A percentile compares a stretch with the other conserved stretches of the same genome.
phyloP scores from a whole-genome alignment of 35 echinoderm and acorn worm genomes.

The Stichopus chloronotus region DNA sequence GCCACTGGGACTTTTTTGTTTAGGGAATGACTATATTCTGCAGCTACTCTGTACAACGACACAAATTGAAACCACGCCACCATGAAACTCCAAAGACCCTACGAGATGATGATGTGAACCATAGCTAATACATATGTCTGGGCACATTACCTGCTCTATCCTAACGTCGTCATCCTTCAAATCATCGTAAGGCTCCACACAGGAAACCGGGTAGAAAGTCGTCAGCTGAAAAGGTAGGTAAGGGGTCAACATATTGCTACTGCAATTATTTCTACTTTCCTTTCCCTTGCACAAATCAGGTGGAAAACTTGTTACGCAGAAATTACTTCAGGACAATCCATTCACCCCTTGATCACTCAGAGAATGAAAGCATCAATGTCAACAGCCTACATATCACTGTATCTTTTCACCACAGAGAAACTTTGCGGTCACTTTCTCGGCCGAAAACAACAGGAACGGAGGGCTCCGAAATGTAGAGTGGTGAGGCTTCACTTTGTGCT shows the following conservation, averaged over 20 bases:
- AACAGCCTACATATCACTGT: no score
- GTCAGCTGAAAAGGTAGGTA: not conserved
- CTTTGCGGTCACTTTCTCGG: no score
- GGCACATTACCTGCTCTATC: not conserved
- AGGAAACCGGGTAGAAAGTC: conserved; percentile 29
- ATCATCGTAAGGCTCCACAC: conserved; percentile 22
- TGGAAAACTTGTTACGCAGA: no score
- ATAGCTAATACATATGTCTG: not conserved
- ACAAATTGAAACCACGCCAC: not conserved
- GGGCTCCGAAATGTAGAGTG: no score
- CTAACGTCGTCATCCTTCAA: not conserved
- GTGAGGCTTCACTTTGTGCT: no score
- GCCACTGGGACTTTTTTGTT: not conserved
- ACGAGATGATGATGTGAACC: no score
- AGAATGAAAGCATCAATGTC: no score
- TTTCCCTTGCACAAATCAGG: no score
- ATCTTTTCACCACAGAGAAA: no score
- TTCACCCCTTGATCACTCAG: no score
- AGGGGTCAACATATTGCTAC: conserved; percentile 14
- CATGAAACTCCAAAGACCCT: not conserved
- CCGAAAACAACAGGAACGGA: no score
- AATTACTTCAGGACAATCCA: no score
- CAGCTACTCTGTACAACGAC: not conserved
- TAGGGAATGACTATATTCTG: not conserved
- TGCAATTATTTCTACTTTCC: not conserved